A percentile compares a stretch with the other conserved stretches of the same genome.
Evolutionary conservation across 2,797 vertebrate species (phyloP).

Genomic region (Gambelia wislizenii): DNA sequence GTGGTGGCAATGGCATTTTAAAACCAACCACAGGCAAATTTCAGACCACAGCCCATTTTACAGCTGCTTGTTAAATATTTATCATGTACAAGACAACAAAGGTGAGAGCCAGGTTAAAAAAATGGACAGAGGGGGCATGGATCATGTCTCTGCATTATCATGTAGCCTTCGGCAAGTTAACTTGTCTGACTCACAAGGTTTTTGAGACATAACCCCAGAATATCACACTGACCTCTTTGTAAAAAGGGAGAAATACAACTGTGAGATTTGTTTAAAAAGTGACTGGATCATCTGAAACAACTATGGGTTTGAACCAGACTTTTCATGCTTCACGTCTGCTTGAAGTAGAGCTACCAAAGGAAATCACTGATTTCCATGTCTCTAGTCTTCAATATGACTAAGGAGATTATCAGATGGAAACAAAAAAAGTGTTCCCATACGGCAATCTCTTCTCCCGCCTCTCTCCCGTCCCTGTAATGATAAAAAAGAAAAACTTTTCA

Average conservation of each 20-base stretch:
- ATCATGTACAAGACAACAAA: conserved; percentile 1
- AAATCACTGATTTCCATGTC: not conserved
- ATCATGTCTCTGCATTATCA: not conserved
- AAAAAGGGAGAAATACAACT: not conserved
- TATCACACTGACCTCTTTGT: not conserved
- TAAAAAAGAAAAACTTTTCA: no score
- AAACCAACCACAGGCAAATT: not conserved
- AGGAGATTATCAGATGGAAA: no score
- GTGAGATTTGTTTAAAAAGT: conserved; percentile 37
- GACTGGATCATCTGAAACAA: not conserved
- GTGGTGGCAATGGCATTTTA: conserved; percentile 40
- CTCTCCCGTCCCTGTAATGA: no score
- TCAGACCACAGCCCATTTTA: conserved; percentile 30
- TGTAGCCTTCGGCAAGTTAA: not conserved
- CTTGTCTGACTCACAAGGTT: not conserved
- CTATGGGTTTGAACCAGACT: not conserved
- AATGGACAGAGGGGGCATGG: not conserved
- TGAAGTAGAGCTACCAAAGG: not conserved
- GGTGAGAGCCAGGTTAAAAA: not conserved
- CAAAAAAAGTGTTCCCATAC: no score
- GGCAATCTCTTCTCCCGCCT: no score
- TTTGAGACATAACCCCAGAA: not conserved
- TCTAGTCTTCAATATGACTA: not conserved
- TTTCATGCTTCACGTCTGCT: no score
- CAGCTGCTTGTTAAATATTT: rapidly evolving